Evolutionary conservation across 2,888 invertebrate species (phyloP), one percentile per base, ranked within the genome.

Genomic region (Myopa tessellatipennis): DNA sequence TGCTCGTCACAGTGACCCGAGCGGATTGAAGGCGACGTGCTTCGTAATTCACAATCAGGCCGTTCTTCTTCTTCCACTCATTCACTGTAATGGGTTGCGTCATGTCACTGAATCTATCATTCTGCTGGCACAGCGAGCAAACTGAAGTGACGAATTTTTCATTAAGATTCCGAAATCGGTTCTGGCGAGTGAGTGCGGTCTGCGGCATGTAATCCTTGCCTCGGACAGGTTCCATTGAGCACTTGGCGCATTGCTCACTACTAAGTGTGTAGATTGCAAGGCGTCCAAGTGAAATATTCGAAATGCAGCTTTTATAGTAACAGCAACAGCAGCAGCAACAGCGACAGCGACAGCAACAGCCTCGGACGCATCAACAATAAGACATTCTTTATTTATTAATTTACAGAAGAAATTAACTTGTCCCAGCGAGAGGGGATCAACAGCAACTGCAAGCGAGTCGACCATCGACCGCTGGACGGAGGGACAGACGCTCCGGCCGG

Each of bases 341-440:
- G 4, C 16, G 2, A 60, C 60, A 60, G n/a, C 55, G 10, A 55
- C 55, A 55, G 55, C 55, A 63, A 26, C 26, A 63, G 14, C 26
- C 60, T 40, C 70, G 70, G 34, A 36, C 70, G 26, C 69, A 71
- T 63, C 63, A 76, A 70, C 61, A 76, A 76, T n/a, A 18, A 40
- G 4, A 50, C n/a, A 71, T 72, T 77, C n/a, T 34, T 60, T 68
- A 36, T 61, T 77, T 77, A 74, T 63, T 70, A 50, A 77, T 78
- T 78, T 76, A 76, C 73, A 76, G 73, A 73, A 78, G 82, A 83
- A 85, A 85, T 85, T 85, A 85, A 85, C 84, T 85, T 85, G 84
- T 85, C 82, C 81, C 81, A 81, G 80, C 78, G 75, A 63, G 50
- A 38, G 16, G 14, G n/a, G 10, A 69, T 18, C 50, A 45, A 69